Conservation (phyloP, 53 echinoderm and acorn worm genomes). For the Henricia sp. region DNA sequence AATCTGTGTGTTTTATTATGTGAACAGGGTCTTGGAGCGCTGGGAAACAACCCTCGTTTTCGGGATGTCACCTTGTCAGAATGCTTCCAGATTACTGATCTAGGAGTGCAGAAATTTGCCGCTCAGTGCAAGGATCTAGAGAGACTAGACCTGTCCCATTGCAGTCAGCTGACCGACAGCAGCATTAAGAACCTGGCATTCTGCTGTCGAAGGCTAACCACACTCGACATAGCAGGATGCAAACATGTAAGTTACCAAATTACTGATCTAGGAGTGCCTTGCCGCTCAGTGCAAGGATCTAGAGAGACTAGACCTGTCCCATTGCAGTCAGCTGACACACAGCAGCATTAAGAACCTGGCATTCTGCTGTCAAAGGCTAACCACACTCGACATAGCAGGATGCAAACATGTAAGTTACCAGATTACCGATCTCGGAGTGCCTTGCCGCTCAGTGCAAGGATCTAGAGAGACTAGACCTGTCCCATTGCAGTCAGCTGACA, state of each 20-base stretch:
- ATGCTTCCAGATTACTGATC: conserved; percentile 97
- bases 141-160: conserved; percentile 93
- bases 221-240: conserved; percentile 91
- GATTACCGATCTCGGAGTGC: conserved; percentile 96
- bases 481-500: conserved; percentile 92
- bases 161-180: conserved; percentile 87
- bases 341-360: conserved; percentile 93
- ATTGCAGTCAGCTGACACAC: conserved; percentile 91
- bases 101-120: conserved; percentile 98
- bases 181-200: conserved; percentile 97
- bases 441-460: conserved; percentile 98
- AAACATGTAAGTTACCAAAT: conserved; percentile 89
- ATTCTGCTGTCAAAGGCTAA: conserved; percentile 91
- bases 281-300: conserved; percentile 96
- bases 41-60: conserved; percentile 85
- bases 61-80: conserved; percentile 88
- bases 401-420: conserved; percentile 89
- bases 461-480: conserved; percentile 91
- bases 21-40: conserved; percentile 87
- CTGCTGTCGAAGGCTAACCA: conserved; percentile 88
- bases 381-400: conserved; percentile 87
- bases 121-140: conserved; percentile 97
- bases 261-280: conserved; percentile 96
- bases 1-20: not conserved
- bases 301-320: conserved; percentile 93